These are phyloP conservation scores for Nycticorax nycticorax DNA, from an alignment of 2,113 vertebrate genomes.

Conservation along the genomic window DNA sequence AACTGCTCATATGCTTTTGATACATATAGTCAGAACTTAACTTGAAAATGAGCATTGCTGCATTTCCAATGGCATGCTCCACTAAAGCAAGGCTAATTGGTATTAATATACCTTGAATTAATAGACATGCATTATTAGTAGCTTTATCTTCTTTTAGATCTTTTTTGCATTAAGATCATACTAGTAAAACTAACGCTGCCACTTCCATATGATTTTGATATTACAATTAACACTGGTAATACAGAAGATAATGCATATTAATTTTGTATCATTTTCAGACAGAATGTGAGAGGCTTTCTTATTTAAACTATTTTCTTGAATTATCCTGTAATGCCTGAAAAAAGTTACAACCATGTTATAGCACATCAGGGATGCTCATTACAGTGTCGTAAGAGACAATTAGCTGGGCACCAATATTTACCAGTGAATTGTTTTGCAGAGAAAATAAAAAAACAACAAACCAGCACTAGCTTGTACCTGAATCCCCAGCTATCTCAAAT, in stretches of 20 bases:
- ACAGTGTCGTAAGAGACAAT: background rate
- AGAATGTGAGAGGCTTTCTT: background rate
- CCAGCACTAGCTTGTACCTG: background rate
- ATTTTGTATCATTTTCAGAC: background rate
- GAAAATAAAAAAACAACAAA: background rate
- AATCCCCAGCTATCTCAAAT: background rate
- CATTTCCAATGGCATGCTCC: background rate
- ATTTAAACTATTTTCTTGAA: background rate
- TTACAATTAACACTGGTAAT: background rate
- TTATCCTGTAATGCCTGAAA: background rate
- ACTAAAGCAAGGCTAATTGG: background rate
- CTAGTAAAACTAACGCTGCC: background rate
- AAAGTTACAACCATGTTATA: background rate
- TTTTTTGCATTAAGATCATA: background rate
- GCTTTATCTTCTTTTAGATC: background rate
- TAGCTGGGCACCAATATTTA: background rate
- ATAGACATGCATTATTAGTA: background rate
- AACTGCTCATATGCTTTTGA: background rate
- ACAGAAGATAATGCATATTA: background rate
- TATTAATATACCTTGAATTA: background rate
- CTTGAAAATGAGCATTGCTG: background rate
- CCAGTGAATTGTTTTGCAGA: background rate
- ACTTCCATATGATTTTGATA: background rate
- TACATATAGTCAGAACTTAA: background rate
- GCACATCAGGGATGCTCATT: background rate